Evolutionary conservation across 2,797 vertebrate genomes (phyloP).

Genomic region (Ateles fusciceps): DNA sequence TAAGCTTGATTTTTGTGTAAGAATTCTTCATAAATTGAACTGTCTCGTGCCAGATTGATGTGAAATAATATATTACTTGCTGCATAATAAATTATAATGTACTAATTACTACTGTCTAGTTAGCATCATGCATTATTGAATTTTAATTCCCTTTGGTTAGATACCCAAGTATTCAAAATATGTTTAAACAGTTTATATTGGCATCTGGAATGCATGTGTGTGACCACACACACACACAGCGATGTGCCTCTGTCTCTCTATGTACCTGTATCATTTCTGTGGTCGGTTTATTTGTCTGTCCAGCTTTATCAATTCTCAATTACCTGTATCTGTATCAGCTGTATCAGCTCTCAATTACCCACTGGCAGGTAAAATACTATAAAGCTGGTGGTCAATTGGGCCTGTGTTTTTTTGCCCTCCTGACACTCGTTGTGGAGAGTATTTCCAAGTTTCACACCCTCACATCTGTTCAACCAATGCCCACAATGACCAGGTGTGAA

Average conservation of each 20-base stretch:
- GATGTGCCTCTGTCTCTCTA: background rate
- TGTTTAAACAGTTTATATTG: background rate
- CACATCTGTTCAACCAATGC: too few relatives aligned
- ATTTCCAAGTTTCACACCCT: fast-evolving
- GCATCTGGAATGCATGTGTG: background rate
- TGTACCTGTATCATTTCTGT: background rate
- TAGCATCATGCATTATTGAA: background rate
- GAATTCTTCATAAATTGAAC: background rate
- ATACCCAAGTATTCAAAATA: background rate
- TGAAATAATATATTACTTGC: background rate
- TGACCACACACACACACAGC: background rate
- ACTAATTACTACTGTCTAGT: background rate
- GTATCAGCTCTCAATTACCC: too few relatives aligned
- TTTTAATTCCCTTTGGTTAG: background rate
- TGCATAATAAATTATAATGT: background rate
- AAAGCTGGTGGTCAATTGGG: background rate
- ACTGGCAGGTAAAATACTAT: background rate
- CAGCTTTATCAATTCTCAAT: too few relatives aligned
- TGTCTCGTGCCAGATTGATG: background rate
- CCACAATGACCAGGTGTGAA: fast-evolving
- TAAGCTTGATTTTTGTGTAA: background rate
- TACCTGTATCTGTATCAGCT: too few relatives aligned
- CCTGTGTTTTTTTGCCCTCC: background rate
- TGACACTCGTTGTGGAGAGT: fast-evolving
- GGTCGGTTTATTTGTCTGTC: fast-evolving